These are phyloP conservation scores for Coregonus ussuriensis DNA, from an alignment of 2,797 vertebrate genomes.

Conservation along the genomic window DNA sequence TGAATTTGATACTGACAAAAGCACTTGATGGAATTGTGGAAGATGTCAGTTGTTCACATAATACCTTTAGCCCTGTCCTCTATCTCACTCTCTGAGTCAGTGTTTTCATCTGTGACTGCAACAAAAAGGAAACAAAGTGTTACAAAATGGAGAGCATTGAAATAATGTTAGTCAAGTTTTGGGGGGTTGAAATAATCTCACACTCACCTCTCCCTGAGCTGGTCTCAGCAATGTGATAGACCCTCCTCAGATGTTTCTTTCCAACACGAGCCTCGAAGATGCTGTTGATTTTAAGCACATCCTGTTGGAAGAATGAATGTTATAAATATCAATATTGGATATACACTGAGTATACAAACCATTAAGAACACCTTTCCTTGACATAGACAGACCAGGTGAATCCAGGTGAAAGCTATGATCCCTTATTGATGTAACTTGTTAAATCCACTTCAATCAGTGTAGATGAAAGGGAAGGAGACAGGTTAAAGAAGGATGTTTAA, in stretches of 20 bases:
- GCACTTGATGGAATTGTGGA: background rate
- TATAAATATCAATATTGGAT: background rate
- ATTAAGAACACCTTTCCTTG: background rate
- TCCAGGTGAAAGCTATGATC: no score
- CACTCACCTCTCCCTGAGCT: constrained; percentile 11
- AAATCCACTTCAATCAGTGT: no score
- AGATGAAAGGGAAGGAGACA: no score
- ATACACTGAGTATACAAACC: background rate
- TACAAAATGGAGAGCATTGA: background rate
- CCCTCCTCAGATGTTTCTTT: constrained; percentile 7
- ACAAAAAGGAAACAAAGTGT: background rate
- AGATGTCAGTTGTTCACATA: background rate
- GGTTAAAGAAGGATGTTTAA: no score
- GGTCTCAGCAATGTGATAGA: constrained; percentile 7
- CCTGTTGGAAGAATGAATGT: background rate
- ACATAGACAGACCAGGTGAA: background rate
- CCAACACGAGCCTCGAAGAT: background rate
- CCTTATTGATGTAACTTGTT: no score
- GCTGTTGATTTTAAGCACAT: constrained; percentile 2
- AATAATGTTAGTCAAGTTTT: background rate
- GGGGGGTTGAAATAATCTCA: background rate
- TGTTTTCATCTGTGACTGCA: constrained; percentile 12
- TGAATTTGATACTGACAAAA: background rate
- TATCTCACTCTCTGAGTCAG: constrained; percentile 7
- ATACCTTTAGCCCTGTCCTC: constrained; percentile 5